Evolutionary conservation across 2,888 invertebrate species (phyloP).

Genomic region (Zygaena filipendulae): DNA sequence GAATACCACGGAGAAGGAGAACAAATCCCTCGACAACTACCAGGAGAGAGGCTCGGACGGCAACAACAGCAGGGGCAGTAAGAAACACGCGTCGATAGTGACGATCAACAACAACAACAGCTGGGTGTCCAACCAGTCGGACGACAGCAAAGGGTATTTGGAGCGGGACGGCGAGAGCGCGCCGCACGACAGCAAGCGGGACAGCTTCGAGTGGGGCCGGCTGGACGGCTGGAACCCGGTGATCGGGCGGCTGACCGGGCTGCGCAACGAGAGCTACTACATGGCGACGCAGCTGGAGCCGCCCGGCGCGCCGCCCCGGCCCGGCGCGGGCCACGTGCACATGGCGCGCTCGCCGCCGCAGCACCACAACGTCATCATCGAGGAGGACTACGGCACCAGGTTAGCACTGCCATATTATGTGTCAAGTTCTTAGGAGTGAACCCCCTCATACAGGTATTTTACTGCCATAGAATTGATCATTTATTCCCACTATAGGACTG

Average conservation of each 20-base stretch:
- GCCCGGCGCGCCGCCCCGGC: constrained; percentile 59
- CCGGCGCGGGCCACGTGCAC: constrained; percentile 46
- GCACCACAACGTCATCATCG: constrained; percentile 72
- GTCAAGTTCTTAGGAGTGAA: not conserved
- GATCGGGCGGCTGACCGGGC: constrained; percentile 83
- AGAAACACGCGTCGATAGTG: constrained; percentile 58
- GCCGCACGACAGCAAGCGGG: constrained; percentile 57
- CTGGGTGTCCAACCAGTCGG: constrained; percentile 62
- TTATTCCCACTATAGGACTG: too few species aligned
- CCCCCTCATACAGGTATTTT: too few species aligned
- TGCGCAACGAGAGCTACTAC: constrained; percentile 93
- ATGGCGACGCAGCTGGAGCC: constrained; percentile 78
- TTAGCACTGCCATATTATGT: constrained; percentile 17
- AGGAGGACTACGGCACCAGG: constrained; percentile 67
- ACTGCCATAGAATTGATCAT: too few species aligned
- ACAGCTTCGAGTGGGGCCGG: constrained; percentile 69
- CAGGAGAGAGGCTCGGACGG: constrained; percentile 31
- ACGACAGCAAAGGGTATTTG: constrained; percentile 58
- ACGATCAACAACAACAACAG: constrained; percentile 62
- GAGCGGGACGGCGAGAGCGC: constrained; percentile 57
- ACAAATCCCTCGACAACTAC: constrained; percentile 34
- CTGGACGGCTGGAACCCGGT: constrained; percentile 87
- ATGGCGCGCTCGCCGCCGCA: constrained; percentile 57
- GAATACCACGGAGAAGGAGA: constrained; percentile 41
- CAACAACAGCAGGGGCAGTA: constrained; percentile 35